These are phyloP conservation scores for Phengaris arion DNA, from an alignment of 2,888 invertebrate species.

Conservation along the genomic window DNA sequence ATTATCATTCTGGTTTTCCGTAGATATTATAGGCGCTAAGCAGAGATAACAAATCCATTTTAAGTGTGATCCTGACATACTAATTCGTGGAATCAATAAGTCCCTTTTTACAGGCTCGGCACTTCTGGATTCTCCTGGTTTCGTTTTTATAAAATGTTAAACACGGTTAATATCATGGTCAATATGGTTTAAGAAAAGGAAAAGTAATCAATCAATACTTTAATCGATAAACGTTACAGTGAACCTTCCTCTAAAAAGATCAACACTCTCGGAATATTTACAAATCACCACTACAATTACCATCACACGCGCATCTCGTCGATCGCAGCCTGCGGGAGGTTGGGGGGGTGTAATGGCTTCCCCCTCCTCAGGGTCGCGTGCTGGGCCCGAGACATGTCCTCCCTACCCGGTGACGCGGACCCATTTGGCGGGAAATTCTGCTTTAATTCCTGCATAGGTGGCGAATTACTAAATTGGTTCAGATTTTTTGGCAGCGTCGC, in stretches of 20 bases:
- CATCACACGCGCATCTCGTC: slow-evolving; percentile 95
- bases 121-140: no score
- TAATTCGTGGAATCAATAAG: no score
- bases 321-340: slow-evolving; percentile 90
- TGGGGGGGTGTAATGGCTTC: slow-evolving; percentile 75
- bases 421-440: slow-evolving; percentile 81
- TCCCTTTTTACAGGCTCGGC: neutral
- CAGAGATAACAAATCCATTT: no score
- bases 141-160: no score
- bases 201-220: slow-evolving; percentile 53
- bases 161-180: no score
- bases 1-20: no score
- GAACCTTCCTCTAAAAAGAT: slow-evolving; percentile 56
- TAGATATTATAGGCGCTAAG: no score
- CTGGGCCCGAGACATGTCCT: slow-evolving; percentile 50
- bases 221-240: slow-evolving; percentile 67
- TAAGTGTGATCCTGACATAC: no score
- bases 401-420: slow-evolving; percentile 68
- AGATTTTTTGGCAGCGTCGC: slow-evolving; percentile 82
- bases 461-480: slow-evolving; percentile 75
- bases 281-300: slow-evolving; percentile 59
- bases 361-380: slow-evolving; percentile 70
- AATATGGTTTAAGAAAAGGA: neutral
- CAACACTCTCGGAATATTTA: slow-evolving; percentile 56
- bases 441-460: slow-evolving; percentile 75